Evolutionary conservation across 2,888 invertebrate genomes (phyloP).

Genomic region (Lasioglossum vierecki): DNA sequence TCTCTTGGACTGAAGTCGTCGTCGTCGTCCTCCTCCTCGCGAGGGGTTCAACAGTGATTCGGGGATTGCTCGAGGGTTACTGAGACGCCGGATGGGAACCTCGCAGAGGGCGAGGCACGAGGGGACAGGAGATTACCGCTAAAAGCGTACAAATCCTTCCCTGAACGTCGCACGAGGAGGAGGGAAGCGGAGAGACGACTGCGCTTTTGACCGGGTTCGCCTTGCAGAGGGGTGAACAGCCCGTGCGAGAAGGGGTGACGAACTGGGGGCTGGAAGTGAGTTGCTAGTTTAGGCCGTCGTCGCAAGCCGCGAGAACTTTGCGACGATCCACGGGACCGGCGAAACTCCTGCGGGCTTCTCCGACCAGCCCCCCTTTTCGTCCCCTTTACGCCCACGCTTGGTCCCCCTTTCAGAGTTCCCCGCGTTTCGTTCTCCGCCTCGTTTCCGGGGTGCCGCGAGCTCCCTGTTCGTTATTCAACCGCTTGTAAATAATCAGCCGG

Average conservation of each 20-base stretch:
- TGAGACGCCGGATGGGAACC: slow-evolving; percentile 34
- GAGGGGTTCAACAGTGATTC: slow-evolving; percentile 71
- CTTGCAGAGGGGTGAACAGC: neutral
- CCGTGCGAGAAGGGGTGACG: slow-evolving; percentile 1
- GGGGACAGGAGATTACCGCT: slow-evolving; percentile 78
- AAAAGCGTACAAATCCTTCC: slow-evolving; percentile 82
- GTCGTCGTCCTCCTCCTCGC: slow-evolving; percentile 24
- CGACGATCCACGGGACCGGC: slow-evolving; percentile 39
- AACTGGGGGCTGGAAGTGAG: slow-evolving; percentile 49
- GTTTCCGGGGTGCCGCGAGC: slow-evolving; percentile 26
- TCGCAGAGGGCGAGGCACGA: slow-evolving; percentile 30
- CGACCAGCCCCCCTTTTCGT: neutral
- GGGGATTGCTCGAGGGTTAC: slow-evolving; percentile 64
- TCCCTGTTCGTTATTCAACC: slow-evolving; percentile 41
- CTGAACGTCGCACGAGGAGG: slow-evolving; percentile 47
- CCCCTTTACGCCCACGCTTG: neutral
- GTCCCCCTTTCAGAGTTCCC: slow-evolving; percentile 5
- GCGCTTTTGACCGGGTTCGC: slow-evolving; percentile 41
- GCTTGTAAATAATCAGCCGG: slow-evolving; percentile 34
- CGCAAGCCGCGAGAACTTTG: slow-evolving; percentile 71
- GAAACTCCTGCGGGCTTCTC: slow-evolving; percentile 63
- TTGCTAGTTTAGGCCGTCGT: slow-evolving; percentile 71
- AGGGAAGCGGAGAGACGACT: slow-evolving; percentile 34
- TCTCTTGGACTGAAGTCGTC: slow-evolving; percentile 46
- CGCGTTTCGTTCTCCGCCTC: slow-evolving; percentile 10